These are phyloP conservation scores for Gracilinanus agilis DNA, from an alignment of 2,113 vertebrate species.

Conservation along the genomic window DNA sequence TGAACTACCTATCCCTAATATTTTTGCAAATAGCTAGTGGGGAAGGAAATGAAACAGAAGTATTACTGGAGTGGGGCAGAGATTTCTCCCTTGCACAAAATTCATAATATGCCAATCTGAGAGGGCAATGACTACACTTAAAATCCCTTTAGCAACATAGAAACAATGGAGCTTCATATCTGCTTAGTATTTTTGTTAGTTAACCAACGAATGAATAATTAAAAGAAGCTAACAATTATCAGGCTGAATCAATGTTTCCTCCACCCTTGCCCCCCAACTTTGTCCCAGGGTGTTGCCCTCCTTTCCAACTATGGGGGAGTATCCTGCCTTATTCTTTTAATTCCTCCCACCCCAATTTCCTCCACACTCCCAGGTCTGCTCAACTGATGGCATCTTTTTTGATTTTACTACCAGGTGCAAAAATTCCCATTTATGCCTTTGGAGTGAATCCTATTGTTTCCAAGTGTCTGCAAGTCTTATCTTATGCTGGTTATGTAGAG, in stretches of 20 bases:
- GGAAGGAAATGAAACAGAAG: neutral
- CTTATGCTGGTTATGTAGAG: neutral
- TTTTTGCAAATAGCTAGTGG: slow-evolving; percentile 1
- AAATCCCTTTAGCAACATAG: neutral
- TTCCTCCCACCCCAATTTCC: neutral
- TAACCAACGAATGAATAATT: neutral
- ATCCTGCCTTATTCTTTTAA: neutral
- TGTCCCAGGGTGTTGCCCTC: neutral
- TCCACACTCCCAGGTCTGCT: neutral
- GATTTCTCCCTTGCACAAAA: neutral
- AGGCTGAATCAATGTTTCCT: neutral
- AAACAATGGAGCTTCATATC: neutral
- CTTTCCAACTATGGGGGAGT: neutral
- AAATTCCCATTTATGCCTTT: neutral
- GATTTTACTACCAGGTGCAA: neutral
- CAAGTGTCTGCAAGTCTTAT: neutral
- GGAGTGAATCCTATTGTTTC: neutral
- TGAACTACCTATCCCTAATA: neutral
- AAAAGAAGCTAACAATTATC: neutral
- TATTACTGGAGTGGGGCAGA: neutral
- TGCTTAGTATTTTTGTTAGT: neutral
- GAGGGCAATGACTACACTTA: neutral
- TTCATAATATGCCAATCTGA: neutral
- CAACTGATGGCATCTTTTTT: neutral
- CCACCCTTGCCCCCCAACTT: neutral